A percentile compares a stretch with the other conserved stretches of the same genome.
These are phyloP conservation scores for Scrobipalpa atriplicella DNA, from an alignment of 2,888 invertebrate species.

Conservation along the genomic window DNA sequence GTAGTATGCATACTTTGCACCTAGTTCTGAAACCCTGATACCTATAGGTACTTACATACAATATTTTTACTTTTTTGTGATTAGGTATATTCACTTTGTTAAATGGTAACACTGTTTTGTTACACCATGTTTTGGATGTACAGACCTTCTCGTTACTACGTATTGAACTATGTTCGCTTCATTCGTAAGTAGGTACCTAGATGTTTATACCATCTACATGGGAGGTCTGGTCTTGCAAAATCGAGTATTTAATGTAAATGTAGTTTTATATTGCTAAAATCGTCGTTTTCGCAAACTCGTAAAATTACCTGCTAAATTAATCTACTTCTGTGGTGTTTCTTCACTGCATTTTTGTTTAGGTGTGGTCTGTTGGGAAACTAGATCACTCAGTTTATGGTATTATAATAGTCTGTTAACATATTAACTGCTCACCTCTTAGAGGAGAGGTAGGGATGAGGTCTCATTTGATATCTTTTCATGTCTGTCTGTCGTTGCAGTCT, in stretches of 20 bases:
- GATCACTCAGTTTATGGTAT: slow-evolving; percentile 4
- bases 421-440: neutral
- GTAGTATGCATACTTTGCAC: too few relatives aligned
- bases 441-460: too few relatives aligned
- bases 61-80: too few relatives aligned
- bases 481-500: too few relatives aligned
- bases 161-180: neutral
- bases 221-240: neutral
- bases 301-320: slow-evolving; percentile 1
- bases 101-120: too few relatives aligned
- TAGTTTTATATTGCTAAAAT: neutral
- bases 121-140: too few relatives aligned
- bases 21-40: too few relatives aligned
- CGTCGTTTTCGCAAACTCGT: slow-evolving; percentile 1
- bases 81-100: too few relatives aligned
- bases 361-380: slow-evolving; percentile 14
- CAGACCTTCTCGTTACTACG: neutral
- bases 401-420: neutral
- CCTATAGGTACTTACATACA: too few relatives aligned
- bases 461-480: too few relatives aligned
- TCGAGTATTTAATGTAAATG: neutral
- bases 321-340: neutral
- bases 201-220: neutral
- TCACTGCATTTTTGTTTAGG: slow-evolving; percentile 9
- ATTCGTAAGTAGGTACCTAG: neutral